Evolutionary conservation across 2,797 vertebrate genomes (phyloP), one percentile per base, ranked within the genome.

Genomic region (Cuniculus paca): DNA sequence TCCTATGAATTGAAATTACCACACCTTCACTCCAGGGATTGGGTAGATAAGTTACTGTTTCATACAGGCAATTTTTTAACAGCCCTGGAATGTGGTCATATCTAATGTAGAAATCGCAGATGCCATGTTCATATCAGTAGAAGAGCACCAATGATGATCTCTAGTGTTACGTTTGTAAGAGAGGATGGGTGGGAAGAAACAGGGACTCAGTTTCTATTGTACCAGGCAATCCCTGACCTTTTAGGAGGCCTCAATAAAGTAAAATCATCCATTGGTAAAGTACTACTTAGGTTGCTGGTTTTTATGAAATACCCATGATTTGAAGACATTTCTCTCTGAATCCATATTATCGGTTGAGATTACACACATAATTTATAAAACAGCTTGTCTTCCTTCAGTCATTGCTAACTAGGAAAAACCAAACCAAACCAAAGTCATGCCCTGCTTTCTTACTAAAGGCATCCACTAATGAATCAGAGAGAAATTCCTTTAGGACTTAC

Each of bases 11-110:
- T 50, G 22, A 16, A 80, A 14, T 39, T 31, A 58, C 31, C 45
- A 48, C 9, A 9, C 0, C 52, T 13, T 2, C 0, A 54, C 34
- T 88, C 11, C 48, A 52, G n/a, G 2, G 61, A 12, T 26, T 24
- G 2, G 13, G 52, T 54, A 56, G 31, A 39, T 54, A 3, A 34
- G 6, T 24, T 39, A 42, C 31, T 28, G 10, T n/a, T 68, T 28
- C 45, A 28, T 24, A 39, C 48, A 61, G 0, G 19, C 5, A 45
- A 26, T 1, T 10, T 48, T 45, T 83, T 52, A 39, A 17, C 8
- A 63, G 28, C 39, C 14, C 60, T 22, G 1, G 20, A 22, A n/a
- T 19, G n/a, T 26, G 14, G 6, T 58, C 34, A 26, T n/a, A 17
- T 93, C 2, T 78, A 28, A 12, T 31, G 22, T 42, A 74, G 31